Percentiles rank a stretch among this genome's conserved stretches.
Evolutionary conservation across 2,797 vertebrate species (phyloP).

Genomic region (Lerista edwardsae): DNA sequence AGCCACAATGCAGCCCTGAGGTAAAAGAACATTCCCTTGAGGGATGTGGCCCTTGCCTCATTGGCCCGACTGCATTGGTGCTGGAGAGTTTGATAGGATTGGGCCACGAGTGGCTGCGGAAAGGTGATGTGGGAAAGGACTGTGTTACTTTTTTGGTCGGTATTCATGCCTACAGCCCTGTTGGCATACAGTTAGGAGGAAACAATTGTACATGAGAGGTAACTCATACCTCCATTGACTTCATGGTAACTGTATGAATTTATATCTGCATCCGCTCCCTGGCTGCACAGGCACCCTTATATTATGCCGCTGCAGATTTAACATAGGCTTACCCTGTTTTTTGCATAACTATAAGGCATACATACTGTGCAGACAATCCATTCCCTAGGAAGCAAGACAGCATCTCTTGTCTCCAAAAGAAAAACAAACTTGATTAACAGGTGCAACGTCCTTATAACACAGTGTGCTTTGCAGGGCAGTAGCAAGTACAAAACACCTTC

Average conservation of each 20-base stretch:
- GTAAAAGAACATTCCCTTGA: too few species aligned
- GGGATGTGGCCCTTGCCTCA: too few species aligned
- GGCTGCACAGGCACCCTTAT: background rate
- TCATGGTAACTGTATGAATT: background rate
- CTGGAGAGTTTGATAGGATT: too few species aligned
- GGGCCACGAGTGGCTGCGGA: background rate
- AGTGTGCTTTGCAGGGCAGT: constrained; percentile 23
- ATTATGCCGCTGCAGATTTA: background rate
- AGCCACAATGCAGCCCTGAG: too few species aligned
- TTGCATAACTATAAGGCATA: background rate
- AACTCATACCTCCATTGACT: background rate
- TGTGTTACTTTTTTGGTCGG: background rate
- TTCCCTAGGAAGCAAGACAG: background rate
- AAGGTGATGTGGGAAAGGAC: background rate
- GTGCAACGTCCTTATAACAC: background rate
- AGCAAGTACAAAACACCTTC: constrained; percentile 24
- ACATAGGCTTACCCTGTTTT: background rate
- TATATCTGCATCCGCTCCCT: background rate
- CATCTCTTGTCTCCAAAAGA: background rate
- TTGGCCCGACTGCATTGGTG: too few species aligned
- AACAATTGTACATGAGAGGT: background rate
- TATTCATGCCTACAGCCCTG: background rate
- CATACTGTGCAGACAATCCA: background rate
- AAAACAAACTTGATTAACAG: too few species aligned
- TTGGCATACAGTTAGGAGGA: background rate